phyloP scores from a whole-genome alignment of 2,113 vertebrate genomes.

The Bothrops jararaca region DNA sequence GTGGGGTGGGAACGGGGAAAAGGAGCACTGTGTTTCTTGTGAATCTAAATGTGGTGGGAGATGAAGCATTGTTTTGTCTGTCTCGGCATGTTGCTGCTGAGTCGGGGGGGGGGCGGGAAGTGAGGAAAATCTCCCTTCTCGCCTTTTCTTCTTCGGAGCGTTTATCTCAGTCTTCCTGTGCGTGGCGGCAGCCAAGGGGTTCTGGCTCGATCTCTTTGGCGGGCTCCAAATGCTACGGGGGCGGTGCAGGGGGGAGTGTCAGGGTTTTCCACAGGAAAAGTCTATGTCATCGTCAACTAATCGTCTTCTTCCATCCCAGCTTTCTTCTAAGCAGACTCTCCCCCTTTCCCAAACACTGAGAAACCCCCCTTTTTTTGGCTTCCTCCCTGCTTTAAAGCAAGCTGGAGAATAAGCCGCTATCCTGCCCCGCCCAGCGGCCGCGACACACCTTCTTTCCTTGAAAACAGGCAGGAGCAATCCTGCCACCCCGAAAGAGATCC shows the following conservation, averaged over 20 bases:
- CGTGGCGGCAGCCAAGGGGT: neutral
- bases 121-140: neutral
- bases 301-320: slow-evolving; percentile 2
- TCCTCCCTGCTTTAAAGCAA: neutral
- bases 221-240: slow-evolving; percentile 26
- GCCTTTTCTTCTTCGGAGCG: neutral
- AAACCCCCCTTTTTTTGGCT: neutral
- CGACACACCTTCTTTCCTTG: neutral
- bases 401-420: slow-evolving; percentile 1
- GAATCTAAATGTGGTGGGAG: neutral
- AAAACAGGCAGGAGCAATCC: neutral
- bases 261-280: slow-evolving; percentile 14
- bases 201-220: neutral
- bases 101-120: neutral
- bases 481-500: neutral
- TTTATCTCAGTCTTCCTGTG: neutral
- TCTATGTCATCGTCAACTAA: slow-evolving; percentile 15
- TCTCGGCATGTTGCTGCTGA: neutral
- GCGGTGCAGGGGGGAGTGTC: slow-evolving; percentile 22
- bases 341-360: neutral
- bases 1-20: neutral
- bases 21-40: neutral
- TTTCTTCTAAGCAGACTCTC: neutral
- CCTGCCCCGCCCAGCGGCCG: neutral
- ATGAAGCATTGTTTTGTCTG: neutral